Evolutionary conservation across 2,888 invertebrate species (phyloP), one percentile per base, ranked within the genome.

Genomic region (Nemotelus nigrinus): DNA sequence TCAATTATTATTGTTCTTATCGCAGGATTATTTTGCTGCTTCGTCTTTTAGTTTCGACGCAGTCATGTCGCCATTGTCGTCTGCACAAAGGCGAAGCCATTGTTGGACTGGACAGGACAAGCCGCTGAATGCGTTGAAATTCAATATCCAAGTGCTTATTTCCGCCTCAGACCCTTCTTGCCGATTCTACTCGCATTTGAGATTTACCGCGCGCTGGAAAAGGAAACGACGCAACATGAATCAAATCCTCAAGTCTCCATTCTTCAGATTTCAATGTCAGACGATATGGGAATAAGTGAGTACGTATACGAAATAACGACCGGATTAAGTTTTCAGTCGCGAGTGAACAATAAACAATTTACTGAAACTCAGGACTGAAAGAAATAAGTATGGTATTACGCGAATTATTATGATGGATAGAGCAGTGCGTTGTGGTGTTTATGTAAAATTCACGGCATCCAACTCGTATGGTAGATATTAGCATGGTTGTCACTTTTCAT

Each of bases 1-100:
- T 65, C 44, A 43, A 65, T 50, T 7, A 65, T 65, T 65, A 65
- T 65, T 65, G 44, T 65, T 65, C 65, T 65, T 65, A 65, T 65
- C 65, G 45, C 6, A 10, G 65, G 47, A 5, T 63, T n/a, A 47
- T n/a, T n/a, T 8, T n/a, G 10, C 57, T 63, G 39, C 41, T 10
- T 63, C 41, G 63, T 63, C 41, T 6, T 45, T 45, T 65, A 10
- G 47, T 65, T 65, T 65, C 25, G 44, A 47, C 7, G 45, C 41
- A 7, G 47, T 39, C 65, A 25, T 47, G 65, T 6, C 5, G 58
- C 25, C 4, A 25, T 25, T 7, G 58, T 7, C 53, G 53, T 5
- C 4, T 63, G 53, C 7, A 65, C 65, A 65, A 65, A 65, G 65
- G 25, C 25, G 25, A 65, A 65, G 65, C 65, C 65, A 65, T 65